A percentile compares a stretch with the other conserved stretches of the same genome.
Evolutionary conservation across 2,113 vertebrate genomes (phyloP).

Genomic region (Brevimyrus niger): DNA sequence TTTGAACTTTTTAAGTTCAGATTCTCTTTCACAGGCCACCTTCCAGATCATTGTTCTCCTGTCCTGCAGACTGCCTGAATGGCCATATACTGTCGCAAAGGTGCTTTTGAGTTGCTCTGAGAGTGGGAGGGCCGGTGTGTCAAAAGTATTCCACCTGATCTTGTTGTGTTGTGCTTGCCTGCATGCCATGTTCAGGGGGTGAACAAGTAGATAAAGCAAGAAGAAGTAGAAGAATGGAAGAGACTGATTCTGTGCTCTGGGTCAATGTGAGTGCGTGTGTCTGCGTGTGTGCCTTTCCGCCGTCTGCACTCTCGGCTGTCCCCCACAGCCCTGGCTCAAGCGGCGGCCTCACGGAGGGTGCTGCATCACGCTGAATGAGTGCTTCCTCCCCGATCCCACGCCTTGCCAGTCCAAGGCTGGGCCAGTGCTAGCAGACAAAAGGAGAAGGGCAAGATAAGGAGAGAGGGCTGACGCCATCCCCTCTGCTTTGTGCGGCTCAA

Average conservation of each 20-base stretch:
- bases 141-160: not conserved
- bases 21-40: not conserved
- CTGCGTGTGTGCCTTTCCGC: not conserved
- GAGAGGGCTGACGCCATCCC: slow-evolving; percentile 13
- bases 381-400: slow-evolving; percentile 18
- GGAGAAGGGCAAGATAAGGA: not conserved
- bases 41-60: not conserved
- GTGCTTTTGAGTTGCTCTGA: not conserved
- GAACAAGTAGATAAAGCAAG: slow-evolving; percentile 20
- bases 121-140: not conserved
- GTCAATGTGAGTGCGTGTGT: not conserved
- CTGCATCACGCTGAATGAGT: slow-evolving; percentile 9
- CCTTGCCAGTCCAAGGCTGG: slow-evolving; percentile 18
- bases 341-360: not conserved
- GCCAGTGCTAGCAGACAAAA: not conserved
- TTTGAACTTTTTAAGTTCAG: slow-evolving; percentile 5
- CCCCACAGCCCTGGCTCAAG: not conserved
- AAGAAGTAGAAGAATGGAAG: not conserved
- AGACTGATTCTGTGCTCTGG: slow-evolving; percentile 7
- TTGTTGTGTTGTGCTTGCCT: not conserved
- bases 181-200: not conserved
- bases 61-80: not conserved
- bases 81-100: not conserved
- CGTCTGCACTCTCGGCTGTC: not conserved
- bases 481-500: not conserved